These are phyloP conservation scores for Hydractinia echinata DNA, from an alignment of 30 jellyfish, hydroid and myxozoan species.

Conservation along the genomic window DNA sequence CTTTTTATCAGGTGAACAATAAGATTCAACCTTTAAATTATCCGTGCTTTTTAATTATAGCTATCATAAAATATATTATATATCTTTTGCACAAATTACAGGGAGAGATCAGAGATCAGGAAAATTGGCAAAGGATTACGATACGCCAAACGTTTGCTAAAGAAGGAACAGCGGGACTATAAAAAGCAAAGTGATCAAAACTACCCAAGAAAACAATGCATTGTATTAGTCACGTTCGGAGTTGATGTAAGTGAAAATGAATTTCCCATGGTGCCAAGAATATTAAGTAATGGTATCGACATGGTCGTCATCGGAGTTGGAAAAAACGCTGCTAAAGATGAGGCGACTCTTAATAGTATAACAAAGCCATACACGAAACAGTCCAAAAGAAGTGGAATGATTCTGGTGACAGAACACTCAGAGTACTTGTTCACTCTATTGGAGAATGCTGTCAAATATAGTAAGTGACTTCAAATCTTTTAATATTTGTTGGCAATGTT, in stretches of 20 bases:
- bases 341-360: too few relatives aligned
- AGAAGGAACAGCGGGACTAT: neutral
- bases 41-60: too few relatives aligned
- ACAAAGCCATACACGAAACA: too few relatives aligned
- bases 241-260: neutral
- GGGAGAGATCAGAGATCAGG: neutral
- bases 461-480: too few relatives aligned
- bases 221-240: slow-evolving; percentile 9
- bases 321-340: neutral
- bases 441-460: too few relatives aligned
- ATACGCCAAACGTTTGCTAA: neutral
- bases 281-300: neutral
- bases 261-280: neutral
- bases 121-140: neutral
- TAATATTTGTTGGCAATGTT: too few relatives aligned
- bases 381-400: too few relatives aligned
- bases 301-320: neutral
- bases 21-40: too few relatives aligned
- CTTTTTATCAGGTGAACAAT: too few relatives aligned
- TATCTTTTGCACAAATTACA: neutral
- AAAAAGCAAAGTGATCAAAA: neutral
- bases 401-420: too few relatives aligned
- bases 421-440: too few relatives aligned
- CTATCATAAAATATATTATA: neutral
- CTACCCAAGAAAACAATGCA: neutral